Evolutionary conservation across 1,140 invertebrate genomes (phyloP), one percentile per base, ranked within the genome.

Genomic region (Drosophila funebris): DNA sequence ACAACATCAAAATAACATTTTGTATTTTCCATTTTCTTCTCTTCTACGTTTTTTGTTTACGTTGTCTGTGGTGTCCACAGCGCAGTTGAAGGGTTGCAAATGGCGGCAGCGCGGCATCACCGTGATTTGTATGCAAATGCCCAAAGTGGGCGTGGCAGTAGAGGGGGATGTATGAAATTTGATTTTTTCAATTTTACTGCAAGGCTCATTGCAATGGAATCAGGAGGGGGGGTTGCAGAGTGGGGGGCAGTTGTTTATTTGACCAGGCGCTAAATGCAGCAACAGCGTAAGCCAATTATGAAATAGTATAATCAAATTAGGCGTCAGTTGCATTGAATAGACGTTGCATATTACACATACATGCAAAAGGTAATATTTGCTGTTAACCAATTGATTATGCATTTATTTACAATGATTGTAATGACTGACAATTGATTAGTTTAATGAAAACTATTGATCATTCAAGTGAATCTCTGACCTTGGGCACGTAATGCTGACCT

Each of bases 1-100:
- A 88, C 82, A 87, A 88, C 83, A 87, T 87, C 82, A 88, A 87
- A 87, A 87, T 83, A 87, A 72, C 83, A 87, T 87, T 61, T 67
- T 43, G 18, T 50, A 18, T 46, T 50, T 58, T 52, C 16, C n/a
- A 18, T 52, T 22, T 52, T 3, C 33, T 37, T 39, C 11, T 13
- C 43, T 46, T 70, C 31, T 73, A 46, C 60, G 68, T 24, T 41
- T 16, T 52, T 24, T 22, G 44, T 18, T 43, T 13, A 20, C 48
- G 53, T 48, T 58, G 53, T 60, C 60, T 46, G 37, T n/a, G n/a
- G n/a, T n/a, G n/a, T n/a, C n/a, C n/a, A n/a, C n/a, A n/a, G n/a
- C 20, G 50, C 81, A 87, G 77, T 87, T 78, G 75, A 87, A 87
- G 82, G 82, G 82, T 87, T 87, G 82, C 78, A 69, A 73, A 50